Conservation (phyloP, 2,113 vertebrate species). For the Labeo catla region DNA sequence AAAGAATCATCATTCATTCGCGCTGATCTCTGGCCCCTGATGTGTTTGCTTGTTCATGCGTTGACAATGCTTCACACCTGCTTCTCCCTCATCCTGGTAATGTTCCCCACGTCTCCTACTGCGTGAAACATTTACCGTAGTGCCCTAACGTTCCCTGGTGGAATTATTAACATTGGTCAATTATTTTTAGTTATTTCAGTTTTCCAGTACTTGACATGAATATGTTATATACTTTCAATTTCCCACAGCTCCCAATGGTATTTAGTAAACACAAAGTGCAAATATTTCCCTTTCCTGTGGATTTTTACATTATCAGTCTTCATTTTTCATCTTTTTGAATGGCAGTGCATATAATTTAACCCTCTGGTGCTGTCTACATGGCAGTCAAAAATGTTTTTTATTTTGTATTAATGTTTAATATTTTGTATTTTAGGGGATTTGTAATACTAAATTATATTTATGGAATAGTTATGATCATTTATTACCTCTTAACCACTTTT, state of each 20-base stretch:
- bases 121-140: background rate
- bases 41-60: constrained; percentile 50
- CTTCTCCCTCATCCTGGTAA: constrained; percentile 11
- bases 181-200: background rate
- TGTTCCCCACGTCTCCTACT: background rate
- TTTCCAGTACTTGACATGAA: background rate
- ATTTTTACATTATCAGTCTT: background rate
- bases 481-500: too few species aligned
- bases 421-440: too few species aligned
- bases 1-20: constrained; percentile 59
- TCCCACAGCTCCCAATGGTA: background rate
- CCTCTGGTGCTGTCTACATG: too few species aligned
- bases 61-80: constrained; percentile 17
- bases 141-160: background rate
- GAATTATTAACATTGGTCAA: constrained; percentile 26
- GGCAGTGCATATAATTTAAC: background rate
- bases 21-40: constrained; percentile 48
- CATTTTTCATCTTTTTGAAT: background rate
- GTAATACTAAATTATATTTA: too few species aligned
- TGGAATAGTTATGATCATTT: too few species aligned
- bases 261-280: background rate
- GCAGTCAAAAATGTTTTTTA: too few species aligned
- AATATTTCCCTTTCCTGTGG: background rate
- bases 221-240: background rate
- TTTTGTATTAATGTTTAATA: too few species aligned